Percentiles rank a stretch among this genome's conserved stretches.
phyloP scores from a whole-genome alignment of 2,888 invertebrate species.

The Ormyrus thymus region DNA sequence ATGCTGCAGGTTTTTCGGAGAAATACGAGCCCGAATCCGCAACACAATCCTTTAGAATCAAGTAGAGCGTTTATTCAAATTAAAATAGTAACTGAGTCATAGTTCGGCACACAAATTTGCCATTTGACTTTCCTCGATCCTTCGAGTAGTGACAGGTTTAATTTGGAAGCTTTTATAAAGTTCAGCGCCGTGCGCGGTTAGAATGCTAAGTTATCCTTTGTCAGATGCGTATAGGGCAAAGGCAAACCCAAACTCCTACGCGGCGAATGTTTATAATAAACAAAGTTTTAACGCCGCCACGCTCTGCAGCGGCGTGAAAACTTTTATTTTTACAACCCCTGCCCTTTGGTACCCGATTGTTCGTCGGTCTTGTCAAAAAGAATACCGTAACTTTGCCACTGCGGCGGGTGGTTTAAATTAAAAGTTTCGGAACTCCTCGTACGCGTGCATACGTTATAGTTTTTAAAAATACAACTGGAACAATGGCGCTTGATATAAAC shows the following conservation, averaged over 20 bases:
- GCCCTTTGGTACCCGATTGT: slow-evolving; percentile 2
- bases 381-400: slow-evolving; percentile 19
- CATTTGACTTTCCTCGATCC: neutral
- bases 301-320: neutral
- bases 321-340: slow-evolving; percentile 29
- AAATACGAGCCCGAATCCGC: no score
- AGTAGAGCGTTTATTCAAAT: no score
- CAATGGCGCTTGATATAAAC: slow-evolving; percentile 13
- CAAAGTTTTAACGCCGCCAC: slow-evolving; percentile 23
- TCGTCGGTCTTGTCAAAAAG: neutral
- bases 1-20: no score
- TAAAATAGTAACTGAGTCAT: no score
- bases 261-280: slow-evolving; percentile 37
- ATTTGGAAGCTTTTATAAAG: slow-evolving; percentile 13
- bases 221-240: slow-evolving; percentile 6
- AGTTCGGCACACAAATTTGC: neutral
- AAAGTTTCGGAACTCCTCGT: slow-evolving; percentile 16
- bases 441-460: neutral
- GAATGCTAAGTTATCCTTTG: slow-evolving; percentile 23
- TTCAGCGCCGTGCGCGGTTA: neutral
- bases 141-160: neutral
- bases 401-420: slow-evolving; percentile 19
- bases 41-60: no score
- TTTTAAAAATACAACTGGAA: slow-evolving; percentile 3
- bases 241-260: neutral